Evolutionary conservation across 1,140 invertebrate species (phyloP).

Genomic region (Calosoma granatense): DNA sequence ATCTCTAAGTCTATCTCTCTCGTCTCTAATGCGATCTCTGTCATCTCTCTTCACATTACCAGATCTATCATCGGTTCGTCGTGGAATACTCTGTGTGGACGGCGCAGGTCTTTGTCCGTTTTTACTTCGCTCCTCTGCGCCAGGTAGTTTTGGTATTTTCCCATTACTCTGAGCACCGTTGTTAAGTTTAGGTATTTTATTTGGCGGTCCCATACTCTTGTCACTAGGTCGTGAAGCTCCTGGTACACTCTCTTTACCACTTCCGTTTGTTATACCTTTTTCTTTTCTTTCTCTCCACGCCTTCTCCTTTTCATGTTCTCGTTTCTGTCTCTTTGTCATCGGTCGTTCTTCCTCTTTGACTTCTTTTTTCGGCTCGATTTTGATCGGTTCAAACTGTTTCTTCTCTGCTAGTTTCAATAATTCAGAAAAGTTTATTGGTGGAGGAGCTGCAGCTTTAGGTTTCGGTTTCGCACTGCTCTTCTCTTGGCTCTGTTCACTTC

Average conservation of each 20-base stretch:
- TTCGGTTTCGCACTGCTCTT: conserved; percentile 45
- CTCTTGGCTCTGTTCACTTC: conserved; percentile 30
- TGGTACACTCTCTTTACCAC: conserved; percentile 20
- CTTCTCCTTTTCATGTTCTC: conserved; percentile 52
- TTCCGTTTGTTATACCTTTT: conserved; percentile 35
- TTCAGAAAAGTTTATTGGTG: conserved; percentile 61
- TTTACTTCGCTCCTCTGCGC: conserved; percentile 8
- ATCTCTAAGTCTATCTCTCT: background rate
- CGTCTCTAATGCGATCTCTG: background rate
- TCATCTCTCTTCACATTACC: background rate
- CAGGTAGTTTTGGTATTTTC: conserved; percentile 12
- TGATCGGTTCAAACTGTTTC: conserved; percentile 69
- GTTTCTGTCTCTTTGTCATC: conserved; percentile 71
- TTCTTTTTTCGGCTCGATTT: conserved; percentile 48
- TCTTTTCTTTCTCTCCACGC: conserved; percentile 42
- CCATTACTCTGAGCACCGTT: conserved; percentile 17
- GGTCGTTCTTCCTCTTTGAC: conserved; percentile 52
- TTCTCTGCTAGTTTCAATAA: conserved; percentile 70
- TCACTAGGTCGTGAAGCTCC: background rate
- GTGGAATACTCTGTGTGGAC: conserved; percentile 23
- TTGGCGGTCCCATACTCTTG: conserved; percentile 20
- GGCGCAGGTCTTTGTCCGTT: conserved; percentile 15
- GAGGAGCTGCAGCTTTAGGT: conserved; percentile 47
- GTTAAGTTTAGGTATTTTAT: conserved; percentile 40
- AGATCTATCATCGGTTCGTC: conserved; percentile 7